Base-by-base conservation (phyloP, 1,140 invertebrate genomes). In the Drosophila sucinea region DNA sequence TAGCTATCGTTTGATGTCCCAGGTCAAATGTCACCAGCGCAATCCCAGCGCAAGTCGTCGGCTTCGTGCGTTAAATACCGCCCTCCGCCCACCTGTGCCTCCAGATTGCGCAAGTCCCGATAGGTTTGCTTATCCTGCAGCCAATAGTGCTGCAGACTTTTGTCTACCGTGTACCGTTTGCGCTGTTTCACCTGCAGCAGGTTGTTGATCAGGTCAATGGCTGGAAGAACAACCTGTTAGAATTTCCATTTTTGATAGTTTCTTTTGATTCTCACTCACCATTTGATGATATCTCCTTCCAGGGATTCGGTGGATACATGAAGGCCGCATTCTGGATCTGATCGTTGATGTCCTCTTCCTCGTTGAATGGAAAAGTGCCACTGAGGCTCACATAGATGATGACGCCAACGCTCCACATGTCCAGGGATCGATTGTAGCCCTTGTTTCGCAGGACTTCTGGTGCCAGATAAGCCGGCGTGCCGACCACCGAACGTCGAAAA, bases 321-420 rank as follows among this genome's bases (percentile, higher is more conserved):
- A 99, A 99, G 55, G 98, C 98, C 40, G 99, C 99, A 94, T 99
- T 99, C 93, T 99, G 98, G 77, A 99, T 99, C 93, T 99, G 99
- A 93, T 99, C 98, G 93, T 98, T 98, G 71, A 99, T 99, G 92
- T 99, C 98, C 94, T 99, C 99, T 93, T 99, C 98, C 93, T 99
- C 98, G 92, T 99, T 99, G 92, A 99, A 99, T 38, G 98, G 98
- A 93, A 99, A 99, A 0, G 98, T 99, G 65, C 98, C 98, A 86
- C 97, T 98, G 35, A 99, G 93, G 78, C 97, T 98, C 23, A 96
- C 99, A 92, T 99, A 99, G 60, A 99, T 96, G 77, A 99, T 99
- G 0, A 99, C 99, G 27, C 99, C 99, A 60, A 99, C 98, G 84
- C 97, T 98, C 99, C 99, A 99, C 98, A 99, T 99, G 93, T 99